Base-by-base conservation (phyloP, 2,113 vertebrate genomes). In the Turdus rufiventris region DNA sequence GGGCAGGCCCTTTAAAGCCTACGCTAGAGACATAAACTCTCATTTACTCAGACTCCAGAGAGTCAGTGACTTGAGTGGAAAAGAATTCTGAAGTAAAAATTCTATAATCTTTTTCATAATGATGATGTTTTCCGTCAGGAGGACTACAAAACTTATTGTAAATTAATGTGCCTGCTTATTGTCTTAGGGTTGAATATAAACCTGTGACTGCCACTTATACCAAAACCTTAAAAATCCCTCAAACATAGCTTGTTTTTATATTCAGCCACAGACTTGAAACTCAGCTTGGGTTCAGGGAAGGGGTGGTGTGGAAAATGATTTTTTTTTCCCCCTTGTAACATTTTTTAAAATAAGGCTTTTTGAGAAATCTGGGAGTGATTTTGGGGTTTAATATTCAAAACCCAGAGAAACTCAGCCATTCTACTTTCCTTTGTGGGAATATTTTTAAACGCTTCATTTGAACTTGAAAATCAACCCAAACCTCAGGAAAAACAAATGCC, bases 31-130 rank as follows among this genome's bases (percentile, higher is more conserved):
- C 25, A 23, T 18, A 6, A 7, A 42, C 12, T 43, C 66, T 90
- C 73, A 1, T 61, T 86, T 38, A 38, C 61, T 85, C 14, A 60
- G 12, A 21, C 26, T 70, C 20, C 18, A 51, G 47, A 45, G 63
- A 13, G 3, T 9, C 7, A 1, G 3, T 3, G 11, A 4, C 13
- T 5, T 5, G 8, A 14, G 6, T 10, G 65, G 9, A 13, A 40
- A 76, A 83, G 63, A 66, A 77, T 60, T 28, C 24, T n/a, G 60
- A 67, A 54, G 26, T 18, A 58, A 83, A 70, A 82, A 42, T 48
- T 40, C 31, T 25, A 8, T 50, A 47, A 43, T 50, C 6, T 65
- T 74, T 70, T 21, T 58, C 18, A 36, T 42, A 67, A 34, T 18
- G 1, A 38, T 40, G 25, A 56, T 11, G 1, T 34, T 58, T 88